Base-by-base conservation (phyloP, 1,140 invertebrate species). In the Sitobion miscanthi region DNA sequence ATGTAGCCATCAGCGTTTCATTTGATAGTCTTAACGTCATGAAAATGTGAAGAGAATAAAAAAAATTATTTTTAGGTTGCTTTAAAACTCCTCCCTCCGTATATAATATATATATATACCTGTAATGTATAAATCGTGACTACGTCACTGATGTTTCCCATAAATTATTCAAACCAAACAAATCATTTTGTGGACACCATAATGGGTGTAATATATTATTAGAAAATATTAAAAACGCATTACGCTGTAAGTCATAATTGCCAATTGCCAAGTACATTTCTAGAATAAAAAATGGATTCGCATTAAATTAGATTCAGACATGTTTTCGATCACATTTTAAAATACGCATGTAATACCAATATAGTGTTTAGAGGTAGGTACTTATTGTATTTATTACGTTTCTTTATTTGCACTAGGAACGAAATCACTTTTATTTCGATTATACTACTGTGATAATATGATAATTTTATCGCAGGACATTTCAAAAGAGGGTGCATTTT, bases 131-230 rank as follows among this genome's bases (percentile, higher is more conserved):
- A 20, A 82, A 86, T 86, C 38, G 25, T 86, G 35, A 45, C 21
- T 47, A 86, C 42, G 42, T 30, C 21, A 86, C 25, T 30, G 25
- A 45, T n/a, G 85, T 49, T 87, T 47, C 85, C 14, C 85, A 49
- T 87, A 87, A 87, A 87, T 87, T 87, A 87, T 87, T 47, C 25
- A 87, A 49, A 87, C 30, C 47, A 87, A 87, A 87, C 5, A 49
- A 87, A 87, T 87, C 85, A 87, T 87, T 20, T 49, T n/a, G 25
- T 47, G 42, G 83, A 45, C 83, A 42, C 42, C 23, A 45, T 85
- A 45, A 47, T 47, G 45, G 85, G 25, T 11, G 9, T 47, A 85
- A 85, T 45, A 45, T 47, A 86, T 86, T 47, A 86, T 86, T 86
- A 86, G 17, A n/a, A 87, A 87, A 87, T n/a, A 49, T 47, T 47